Conservation (phyloP, 2,797 vertebrate genomes). For the Tokudaia muenninki region DNA sequence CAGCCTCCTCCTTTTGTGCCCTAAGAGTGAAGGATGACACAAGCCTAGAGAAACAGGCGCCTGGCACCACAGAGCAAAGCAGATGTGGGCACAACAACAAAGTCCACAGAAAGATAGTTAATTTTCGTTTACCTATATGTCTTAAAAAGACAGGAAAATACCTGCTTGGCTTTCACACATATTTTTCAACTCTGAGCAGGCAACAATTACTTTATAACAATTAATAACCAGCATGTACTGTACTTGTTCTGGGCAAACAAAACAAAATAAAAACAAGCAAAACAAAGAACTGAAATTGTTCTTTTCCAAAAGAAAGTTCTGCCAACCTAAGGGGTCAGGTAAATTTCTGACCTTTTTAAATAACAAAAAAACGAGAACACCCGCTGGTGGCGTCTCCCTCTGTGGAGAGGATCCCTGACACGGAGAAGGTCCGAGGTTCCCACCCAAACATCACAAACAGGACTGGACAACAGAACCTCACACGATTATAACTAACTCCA, state of each 20-base stretch:
- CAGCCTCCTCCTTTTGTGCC: not conserved
- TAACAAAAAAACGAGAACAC: not conserved
- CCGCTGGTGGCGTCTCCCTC: not conserved
- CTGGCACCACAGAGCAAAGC: fast-evolving
- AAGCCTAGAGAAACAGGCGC: not conserved
- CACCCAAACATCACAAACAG: not conserved
- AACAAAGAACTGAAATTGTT: not conserved
- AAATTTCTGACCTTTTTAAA: not conserved
- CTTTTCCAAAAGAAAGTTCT: conserved; percentile 1
- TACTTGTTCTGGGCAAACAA: not conserved
- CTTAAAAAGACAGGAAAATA: not conserved
- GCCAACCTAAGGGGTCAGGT: not conserved
- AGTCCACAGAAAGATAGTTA: not conserved
- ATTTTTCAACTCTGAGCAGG: not conserved
- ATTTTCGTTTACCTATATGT: not conserved
- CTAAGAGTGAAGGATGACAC: not conserved
- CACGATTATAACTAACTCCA: not conserved
- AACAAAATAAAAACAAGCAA: not conserved
- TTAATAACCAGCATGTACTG: fast-evolving
- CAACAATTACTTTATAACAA: not conserved
- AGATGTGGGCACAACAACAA: not conserved
- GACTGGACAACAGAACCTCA: too few relatives aligned
- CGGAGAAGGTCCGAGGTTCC: not conserved
- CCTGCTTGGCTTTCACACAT: not conserved
- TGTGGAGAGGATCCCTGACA: not conserved